Percentiles rank a stretch among this genome's conserved stretches.
Evolutionary conservation across 2,888 invertebrate species (phyloP).

Genomic region (Cryptus armator): DNA sequence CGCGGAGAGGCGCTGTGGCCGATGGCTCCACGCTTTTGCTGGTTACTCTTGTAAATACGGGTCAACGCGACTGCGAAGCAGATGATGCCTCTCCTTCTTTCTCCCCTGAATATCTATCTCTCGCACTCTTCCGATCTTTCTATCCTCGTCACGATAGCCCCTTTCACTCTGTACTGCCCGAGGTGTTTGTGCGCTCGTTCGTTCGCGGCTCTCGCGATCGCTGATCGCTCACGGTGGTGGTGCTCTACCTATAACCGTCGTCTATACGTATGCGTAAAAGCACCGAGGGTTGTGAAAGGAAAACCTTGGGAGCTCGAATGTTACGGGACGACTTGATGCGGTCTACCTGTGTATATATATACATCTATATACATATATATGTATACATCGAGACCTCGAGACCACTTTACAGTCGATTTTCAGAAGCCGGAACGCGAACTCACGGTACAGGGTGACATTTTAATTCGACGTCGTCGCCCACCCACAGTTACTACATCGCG

Average conservation of each 20-base stretch:
- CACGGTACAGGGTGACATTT: slow-evolving; percentile 27
- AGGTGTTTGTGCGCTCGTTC: slow-evolving; percentile 58
- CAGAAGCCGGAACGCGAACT: slow-evolving; percentile 25
- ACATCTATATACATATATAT: not conserved
- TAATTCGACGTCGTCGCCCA: slow-evolving; percentile 12
- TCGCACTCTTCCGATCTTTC: slow-evolving; percentile 29
- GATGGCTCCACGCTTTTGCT: slow-evolving; percentile 26
- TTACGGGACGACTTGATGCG: slow-evolving; percentile 38
- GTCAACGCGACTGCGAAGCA: slow-evolving; percentile 52
- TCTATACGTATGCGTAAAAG: slow-evolving; percentile 22
- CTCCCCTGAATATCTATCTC: slow-evolving; percentile 33
- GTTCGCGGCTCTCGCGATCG: slow-evolving; percentile 36
- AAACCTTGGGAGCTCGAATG: slow-evolving; percentile 54
- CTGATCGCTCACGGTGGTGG: slow-evolving; percentile 26
- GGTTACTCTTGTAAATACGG: slow-evolving; percentile 54
- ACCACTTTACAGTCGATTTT: slow-evolving; percentile 11
- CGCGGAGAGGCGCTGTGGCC: not conserved
- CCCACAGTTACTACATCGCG: not conserved
- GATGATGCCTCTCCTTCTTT: slow-evolving; percentile 46
- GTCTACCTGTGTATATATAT: slow-evolving; percentile 6
- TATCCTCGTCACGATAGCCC: slow-evolving; percentile 61
- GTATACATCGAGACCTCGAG: slow-evolving; percentile 9
- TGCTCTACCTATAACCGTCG: slow-evolving; percentile 1
- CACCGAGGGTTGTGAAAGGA: slow-evolving; percentile 57
- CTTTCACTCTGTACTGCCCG: slow-evolving; percentile 62